phyloP scores from a whole-genome alignment of 2,113 vertebrate genomes.

The Paradisaea rubra region DNA sequence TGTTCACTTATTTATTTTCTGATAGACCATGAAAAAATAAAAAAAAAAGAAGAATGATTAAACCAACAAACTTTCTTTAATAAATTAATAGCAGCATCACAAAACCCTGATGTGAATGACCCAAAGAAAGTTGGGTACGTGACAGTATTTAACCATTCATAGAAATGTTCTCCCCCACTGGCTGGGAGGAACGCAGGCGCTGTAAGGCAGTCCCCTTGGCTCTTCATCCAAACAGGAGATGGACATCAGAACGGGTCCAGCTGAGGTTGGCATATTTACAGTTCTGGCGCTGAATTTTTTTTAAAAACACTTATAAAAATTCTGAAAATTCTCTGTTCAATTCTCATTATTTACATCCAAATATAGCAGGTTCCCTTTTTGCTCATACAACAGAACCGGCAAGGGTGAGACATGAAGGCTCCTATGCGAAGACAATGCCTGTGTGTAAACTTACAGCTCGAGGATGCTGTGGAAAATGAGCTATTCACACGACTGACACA shows the following conservation, averaged over 20 bases:
- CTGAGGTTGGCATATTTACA: conserved; percentile 7
- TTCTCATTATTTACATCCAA: conserved; percentile 43
- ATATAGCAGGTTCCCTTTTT: neutral
- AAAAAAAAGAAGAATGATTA: neutral
- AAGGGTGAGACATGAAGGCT: neutral
- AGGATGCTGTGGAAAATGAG: conserved; percentile 34
- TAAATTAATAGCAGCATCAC: conserved; percentile 67
- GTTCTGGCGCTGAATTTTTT: neutral
- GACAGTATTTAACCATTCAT: conserved; percentile 39
- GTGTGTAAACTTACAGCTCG: neutral
- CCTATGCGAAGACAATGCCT: neutral
- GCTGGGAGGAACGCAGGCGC: neutral
- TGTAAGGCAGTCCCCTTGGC: conserved; percentile 2
- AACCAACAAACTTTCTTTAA: conserved; percentile 56
- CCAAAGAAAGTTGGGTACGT: conserved; percentile 27
- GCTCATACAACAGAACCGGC: neutral
- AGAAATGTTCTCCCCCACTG: neutral
- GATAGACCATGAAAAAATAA: neutral
- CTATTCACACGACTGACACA: conserved; percentile 29
- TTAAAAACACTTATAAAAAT: conserved; percentile 55
- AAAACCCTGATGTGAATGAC: conserved; percentile 58
- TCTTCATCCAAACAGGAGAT: neutral
- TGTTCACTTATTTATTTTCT: neutral
- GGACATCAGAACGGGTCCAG: neutral
- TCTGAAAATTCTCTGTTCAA: conserved; percentile 21